Evolutionary conservation across 2,797 vertebrate genomes (phyloP), one percentile per base, ranked within the genome.

Genomic region (Protonibea diacanthus): DNA sequence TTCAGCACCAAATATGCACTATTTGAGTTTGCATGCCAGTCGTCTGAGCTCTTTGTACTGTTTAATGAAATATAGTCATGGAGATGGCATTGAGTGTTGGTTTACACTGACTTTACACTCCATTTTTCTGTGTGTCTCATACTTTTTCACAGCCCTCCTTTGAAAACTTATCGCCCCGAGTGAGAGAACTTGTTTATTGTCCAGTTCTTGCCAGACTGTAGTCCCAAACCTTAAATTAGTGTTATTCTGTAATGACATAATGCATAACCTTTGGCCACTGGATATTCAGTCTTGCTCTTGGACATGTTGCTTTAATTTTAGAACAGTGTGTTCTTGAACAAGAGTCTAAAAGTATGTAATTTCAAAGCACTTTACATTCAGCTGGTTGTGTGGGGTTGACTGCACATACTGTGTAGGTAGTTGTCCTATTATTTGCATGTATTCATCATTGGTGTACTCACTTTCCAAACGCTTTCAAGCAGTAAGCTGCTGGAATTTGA

Each of bases 401-500:
- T 85, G 75, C 53, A 71, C 59, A 42, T 51, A 40, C 80, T 85
- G 75, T 89, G 76, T 82, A 84, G 71, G 77, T 51, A 87, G 80
- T 74, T 69, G 77, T 71, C 67, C 87, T 81, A 42, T 81, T 90
- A 89, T 88, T 81, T 86, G 57, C 70, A 33, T 76, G 62, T 73
- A 78, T 86, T 88, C 78, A 78, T 76, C 47, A 71, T 42, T 67
- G 71, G 71, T 72, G 53, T 72, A 53, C 74, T 80, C 33, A 17
- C 63, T 86, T 85, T 76, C 71, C 82, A 83, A 81, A 77, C 23
- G 67, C 86, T 80, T 84, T 88, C 52, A 70, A 76, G 81, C 84
- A 67, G 72, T 78, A 81, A 81, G 63, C 80, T 86, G 74, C 78
- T 78, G 85, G 86, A 92, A 88, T 91, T 87, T 82, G 66, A 89